Evolutionary conservation across 2,888 invertebrate species (phyloP), one percentile per base, ranked within the genome.

Genomic region (Tachina fera): DNA sequence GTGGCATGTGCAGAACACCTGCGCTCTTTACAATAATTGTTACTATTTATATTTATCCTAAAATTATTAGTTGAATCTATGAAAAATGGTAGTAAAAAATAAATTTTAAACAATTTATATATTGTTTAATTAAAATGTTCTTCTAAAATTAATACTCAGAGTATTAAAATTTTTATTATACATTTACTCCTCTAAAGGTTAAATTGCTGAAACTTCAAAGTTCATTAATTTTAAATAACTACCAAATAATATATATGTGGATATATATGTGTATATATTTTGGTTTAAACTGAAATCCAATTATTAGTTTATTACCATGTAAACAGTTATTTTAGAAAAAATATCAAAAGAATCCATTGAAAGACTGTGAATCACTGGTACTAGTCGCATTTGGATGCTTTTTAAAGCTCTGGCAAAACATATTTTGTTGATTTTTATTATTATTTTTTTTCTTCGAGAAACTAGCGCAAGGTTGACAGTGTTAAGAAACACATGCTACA

Each of bases 381-480:
- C 47, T 47, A 14, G n/a, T 71, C 49, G 65, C 78, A 79, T 86
- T 53, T 77, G 83, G 85, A 86, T 83, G 85, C 71, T 79, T 65
- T 79, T 82, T 71, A 79, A 79, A 70, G 47, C 51, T 72, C 45
- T 41, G 11, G 19, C 60, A 61, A 60, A 43, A 76, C 19, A 51
- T 71, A 65, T 63, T 51, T 63, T 47, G 43, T 68, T 78, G 41
- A 31, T 31, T 31, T 6, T 31, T 31, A 6, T 31, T 75, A 47
- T 72, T 60, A 47, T 79, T 45, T 45, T 56, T 65, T 81, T 83
- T 63, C 61, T 82, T 82, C 74, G 72, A 67, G 85, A 87, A 87
- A 82, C 78, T 83, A 83, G 87, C 87, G 87, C 87, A 87, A 87
- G 87, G 87, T 85, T 87, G 87, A 51, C 82, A 58, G 74, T 84